Evolutionary conservation across 2,888 invertebrate species (phyloP).

Genomic region (Cinara cedri): DNA sequence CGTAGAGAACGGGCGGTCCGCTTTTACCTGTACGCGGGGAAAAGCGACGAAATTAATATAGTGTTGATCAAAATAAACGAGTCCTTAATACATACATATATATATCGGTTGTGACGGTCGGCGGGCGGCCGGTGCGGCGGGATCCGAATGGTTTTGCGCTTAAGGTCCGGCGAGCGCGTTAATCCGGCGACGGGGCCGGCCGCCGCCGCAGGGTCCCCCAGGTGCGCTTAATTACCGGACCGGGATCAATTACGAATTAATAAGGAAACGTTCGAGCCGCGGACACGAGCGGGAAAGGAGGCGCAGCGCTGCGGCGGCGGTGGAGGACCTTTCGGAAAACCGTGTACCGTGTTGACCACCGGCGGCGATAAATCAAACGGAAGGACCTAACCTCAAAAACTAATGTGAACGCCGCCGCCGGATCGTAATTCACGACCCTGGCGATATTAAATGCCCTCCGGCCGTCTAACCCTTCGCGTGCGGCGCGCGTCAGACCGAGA

Average conservation of each 20-base stretch:
- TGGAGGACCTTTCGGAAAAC: conserved; percentile 37
- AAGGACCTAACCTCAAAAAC: conserved; percentile 51
- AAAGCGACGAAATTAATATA: conserved; percentile 47
- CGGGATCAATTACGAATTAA: conserved; percentile 57
- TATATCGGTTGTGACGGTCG: neutral
- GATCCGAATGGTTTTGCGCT: conserved; percentile 53
- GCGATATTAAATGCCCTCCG: conserved; percentile 46
- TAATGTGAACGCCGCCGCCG: conserved; percentile 51
- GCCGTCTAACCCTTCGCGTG: conserved; percentile 7
- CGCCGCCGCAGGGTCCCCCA: conserved; percentile 46
- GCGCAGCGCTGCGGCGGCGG: neutral
- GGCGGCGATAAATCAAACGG: conserved; percentile 56
- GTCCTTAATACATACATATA: conserved; percentile 49
- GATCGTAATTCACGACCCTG: conserved; percentile 44
- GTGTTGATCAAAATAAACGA: conserved; percentile 57
- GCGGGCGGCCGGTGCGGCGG: neutral
- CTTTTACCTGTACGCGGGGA: conserved; percentile 25
- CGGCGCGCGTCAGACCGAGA: too few species aligned
- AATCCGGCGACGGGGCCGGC: conserved; percentile 37
- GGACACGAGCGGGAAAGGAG: neutral
- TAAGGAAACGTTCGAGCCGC: conserved; percentile 49
- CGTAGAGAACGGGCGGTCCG: neutral
- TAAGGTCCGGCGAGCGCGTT: conserved; percentile 52
- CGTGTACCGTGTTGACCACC: conserved; percentile 48
- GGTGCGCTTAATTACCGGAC: conserved; percentile 57